These are phyloP conservation scores for Tenrec ecaudatus DNA, from an alignment of 2,113 vertebrate genomes.

Conservation along the genomic window DNA sequence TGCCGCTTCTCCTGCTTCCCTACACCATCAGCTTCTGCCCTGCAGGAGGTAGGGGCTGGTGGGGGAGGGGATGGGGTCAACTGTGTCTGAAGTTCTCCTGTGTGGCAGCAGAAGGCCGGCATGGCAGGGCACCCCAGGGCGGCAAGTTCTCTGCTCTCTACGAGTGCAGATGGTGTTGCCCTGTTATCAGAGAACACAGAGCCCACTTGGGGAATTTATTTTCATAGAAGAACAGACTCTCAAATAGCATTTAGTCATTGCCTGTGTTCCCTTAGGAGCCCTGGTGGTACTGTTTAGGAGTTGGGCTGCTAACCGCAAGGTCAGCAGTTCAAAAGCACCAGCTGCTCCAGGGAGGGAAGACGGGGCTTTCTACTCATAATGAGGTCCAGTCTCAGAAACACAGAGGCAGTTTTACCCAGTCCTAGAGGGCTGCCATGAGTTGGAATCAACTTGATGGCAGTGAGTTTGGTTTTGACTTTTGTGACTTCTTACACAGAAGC, in stretches of 20 bases:
- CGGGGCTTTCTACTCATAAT: no score
- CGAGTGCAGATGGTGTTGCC: neutral
- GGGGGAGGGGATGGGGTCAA: neutral
- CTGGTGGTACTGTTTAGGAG: no score
- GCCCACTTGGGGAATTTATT: neutral
- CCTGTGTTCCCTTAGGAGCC: neutral
- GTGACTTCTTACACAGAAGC: neutral
- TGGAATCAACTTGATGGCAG: no score
- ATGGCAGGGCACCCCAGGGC: neutral
- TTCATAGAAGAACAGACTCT: constrained; percentile 15
- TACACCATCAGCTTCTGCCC: neutral
- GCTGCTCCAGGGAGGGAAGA: no score
- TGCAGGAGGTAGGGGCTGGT: neutral
- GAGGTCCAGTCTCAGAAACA: no score
- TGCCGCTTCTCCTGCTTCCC: neutral
- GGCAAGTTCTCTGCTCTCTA: neutral
- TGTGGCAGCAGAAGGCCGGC: neutral
- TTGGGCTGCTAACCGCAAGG: no score
- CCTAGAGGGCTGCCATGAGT: no score
- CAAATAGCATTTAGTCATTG: neutral
- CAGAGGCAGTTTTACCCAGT: no score
- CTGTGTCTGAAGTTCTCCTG: fast-evolving
- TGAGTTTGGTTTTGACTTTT: no score
- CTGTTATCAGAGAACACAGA: neutral
- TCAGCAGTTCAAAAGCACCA: no score